A percentile compares a stretch with the other conserved stretches of the same genome.
These are phyloP conservation scores for Cheiracanthium punctorium DNA, from an alignment of 2,888 invertebrate genomes.

Conservation along the genomic window DNA sequence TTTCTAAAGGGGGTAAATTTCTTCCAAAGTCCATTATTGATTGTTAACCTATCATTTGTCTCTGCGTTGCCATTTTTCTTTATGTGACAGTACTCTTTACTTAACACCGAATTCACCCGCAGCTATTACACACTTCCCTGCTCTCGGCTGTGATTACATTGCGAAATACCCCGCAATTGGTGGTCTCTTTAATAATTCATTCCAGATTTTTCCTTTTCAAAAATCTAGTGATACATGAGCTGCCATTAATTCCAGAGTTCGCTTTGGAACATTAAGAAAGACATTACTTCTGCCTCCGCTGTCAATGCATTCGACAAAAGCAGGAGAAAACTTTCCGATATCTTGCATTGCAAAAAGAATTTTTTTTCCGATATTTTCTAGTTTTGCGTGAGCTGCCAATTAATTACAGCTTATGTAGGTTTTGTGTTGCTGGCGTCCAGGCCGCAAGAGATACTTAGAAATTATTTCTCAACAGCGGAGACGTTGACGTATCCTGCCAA, in stretches of 20 bases:
- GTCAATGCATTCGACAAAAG: slow-evolving; percentile 52
- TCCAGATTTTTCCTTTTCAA: background rate
- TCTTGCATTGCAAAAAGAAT: slow-evolving; percentile 9
- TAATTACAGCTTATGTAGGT: slow-evolving; percentile 66
- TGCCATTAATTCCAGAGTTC: background rate
- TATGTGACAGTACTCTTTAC: background rate
- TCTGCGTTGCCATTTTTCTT: background rate
- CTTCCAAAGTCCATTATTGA: background rate
- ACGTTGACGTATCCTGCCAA: slow-evolving; percentile 32
- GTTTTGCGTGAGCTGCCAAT: slow-evolving; percentile 52
- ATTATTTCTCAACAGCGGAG: slow-evolving; percentile 57
- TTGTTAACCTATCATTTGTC: background rate
- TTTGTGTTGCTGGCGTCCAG: too few species aligned
- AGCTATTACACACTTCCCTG: background rate
- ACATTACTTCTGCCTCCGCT: slow-evolving; percentile 50
- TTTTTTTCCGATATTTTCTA: slow-evolving; percentile 42
- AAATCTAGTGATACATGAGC: background rate
- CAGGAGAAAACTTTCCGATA: background rate
- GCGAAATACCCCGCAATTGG: slow-evolving; percentile 10
- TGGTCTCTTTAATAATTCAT: slow-evolving; percentile 15
- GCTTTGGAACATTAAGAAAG: slow-evolving; percentile 25
- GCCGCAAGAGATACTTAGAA: too few species aligned
- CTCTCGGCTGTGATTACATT: background rate
- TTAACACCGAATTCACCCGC: background rate
- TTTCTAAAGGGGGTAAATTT: too few species aligned